Base-by-base conservation (phyloP, 2,113 vertebrate genomes). In the Pterophyllum scalare region DNA sequence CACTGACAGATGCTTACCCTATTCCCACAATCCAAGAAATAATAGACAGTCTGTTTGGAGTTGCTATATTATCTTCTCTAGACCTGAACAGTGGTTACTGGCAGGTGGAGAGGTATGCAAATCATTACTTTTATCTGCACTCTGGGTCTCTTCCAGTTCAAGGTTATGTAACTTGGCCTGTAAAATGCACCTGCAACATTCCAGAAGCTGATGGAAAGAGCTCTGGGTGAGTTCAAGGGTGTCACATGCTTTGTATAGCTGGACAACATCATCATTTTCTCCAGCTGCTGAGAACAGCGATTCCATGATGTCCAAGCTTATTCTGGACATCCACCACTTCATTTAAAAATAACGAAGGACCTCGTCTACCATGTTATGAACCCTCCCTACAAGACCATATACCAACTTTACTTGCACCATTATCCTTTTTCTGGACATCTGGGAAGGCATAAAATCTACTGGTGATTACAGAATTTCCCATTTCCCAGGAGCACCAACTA, bases 21-120 rank as follows among this genome's bases (percentile, higher is more conserved):
- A 11, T 49, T 49, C 26, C 6, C 0, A 24, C 40, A 70, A 70
- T 0, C 26, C 1, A 0, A 49, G 40, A 0, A 67, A 24, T 70
- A 6, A 15, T 49, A 2, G 40, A 49, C 19, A 28, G 40, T 0
- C 49, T 52, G 2, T 17, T 7, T 19, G 24, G 8, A 19, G 40
- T 40, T 67, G 22, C 22, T 67, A 14, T 49, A 8, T 28, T 49
- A 15, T 49, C 0, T 67, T 49, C 46, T 3, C 5, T 49, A 15
- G 14, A 49, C 14, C 15, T 15, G 6, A 49, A 49, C 26, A 67
- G 40, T 46, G 3, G 22, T 17, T 46, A 67, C 1, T 54, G 52
- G 52, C 40, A 67, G 20, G 8, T 67, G 22, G 2, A 46, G 22
- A 67, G 14, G 14, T 46, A 9, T 10, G 22, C 3, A 5, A 9